A percentile compares a stretch with the other conserved stretches of the same genome.
phyloP scores from a whole-genome alignment of 2,888 invertebrate genomes.

The Ectobius pallidus region DNA sequence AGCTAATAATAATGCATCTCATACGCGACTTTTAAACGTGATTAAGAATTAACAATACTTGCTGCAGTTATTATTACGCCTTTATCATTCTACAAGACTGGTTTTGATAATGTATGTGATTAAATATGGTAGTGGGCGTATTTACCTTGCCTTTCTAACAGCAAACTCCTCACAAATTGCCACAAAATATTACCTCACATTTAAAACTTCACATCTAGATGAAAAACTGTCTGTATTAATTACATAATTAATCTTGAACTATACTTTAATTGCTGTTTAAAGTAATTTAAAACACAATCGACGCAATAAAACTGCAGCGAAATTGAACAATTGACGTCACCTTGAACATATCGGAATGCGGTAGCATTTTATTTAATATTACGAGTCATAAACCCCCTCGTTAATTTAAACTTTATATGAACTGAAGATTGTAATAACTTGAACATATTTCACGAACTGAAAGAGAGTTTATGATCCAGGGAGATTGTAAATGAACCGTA shows the following conservation, averaged over 20 bases:
- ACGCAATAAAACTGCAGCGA: too few relatives aligned
- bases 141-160: background rate
- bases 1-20: background rate
- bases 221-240: background rate
- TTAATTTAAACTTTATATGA: too few relatives aligned
- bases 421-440: too few relatives aligned
- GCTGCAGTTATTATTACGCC: background rate
- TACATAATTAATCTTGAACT: background rate
- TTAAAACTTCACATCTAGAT: background rate
- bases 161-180: background rate
- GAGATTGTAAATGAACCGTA: too few relatives aligned
- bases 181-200: background rate
- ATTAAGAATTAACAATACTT: background rate
- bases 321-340: too few relatives aligned
- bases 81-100: background rate
- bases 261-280: background rate
- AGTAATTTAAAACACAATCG: background rate
- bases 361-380: too few relatives aligned
- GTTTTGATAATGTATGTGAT: background rate
- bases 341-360: too few relatives aligned
- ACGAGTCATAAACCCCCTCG: too few relatives aligned
- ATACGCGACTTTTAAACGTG: too few relatives aligned
- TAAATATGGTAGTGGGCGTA: constrained; percentile 1
- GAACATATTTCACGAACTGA: background rate
- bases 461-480: too few relatives aligned